phyloP scores from a whole-genome alignment of 2,888 invertebrate genomes.

The Pseudococcus viburni region DNA sequence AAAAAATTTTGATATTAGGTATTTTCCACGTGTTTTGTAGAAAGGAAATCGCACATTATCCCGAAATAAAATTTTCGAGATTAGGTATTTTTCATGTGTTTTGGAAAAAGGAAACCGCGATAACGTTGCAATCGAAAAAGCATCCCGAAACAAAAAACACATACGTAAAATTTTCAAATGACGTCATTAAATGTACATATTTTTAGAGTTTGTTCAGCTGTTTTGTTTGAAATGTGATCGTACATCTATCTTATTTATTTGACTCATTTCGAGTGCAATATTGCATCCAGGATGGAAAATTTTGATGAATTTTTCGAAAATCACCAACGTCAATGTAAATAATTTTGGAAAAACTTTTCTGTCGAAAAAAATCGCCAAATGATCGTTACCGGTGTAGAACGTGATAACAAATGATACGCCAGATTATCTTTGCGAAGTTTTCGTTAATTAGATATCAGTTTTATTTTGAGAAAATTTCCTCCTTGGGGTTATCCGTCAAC shows the following conservation, averaged over 20 bases:
- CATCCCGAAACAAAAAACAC: neutral
- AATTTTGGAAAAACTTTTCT: neutral
- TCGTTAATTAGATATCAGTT: neutral
- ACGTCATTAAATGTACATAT: constrained; percentile 8
- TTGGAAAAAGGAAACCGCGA: neutral
- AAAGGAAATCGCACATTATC: too few relatives aligned
- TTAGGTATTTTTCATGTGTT: too few relatives aligned
- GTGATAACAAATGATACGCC: neutral
- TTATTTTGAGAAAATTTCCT: neutral
- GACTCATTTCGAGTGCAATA: neutral
- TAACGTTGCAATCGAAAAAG: neutral
- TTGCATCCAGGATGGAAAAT: neutral
- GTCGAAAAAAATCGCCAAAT: neutral
- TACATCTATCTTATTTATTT: neutral
- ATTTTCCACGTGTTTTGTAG: too few relatives aligned
- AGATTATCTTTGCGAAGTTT: neutral
- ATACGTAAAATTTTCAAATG: neutral
- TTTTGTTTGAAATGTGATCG: neutral
- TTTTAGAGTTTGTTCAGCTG: constrained; percentile 41
- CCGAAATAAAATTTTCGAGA: too few relatives aligned
- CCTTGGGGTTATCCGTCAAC: neutral
- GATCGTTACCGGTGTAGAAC: neutral
- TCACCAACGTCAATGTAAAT: neutral
- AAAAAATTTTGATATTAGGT: too few relatives aligned
- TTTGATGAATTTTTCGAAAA: neutral